Base-by-base conservation (phyloP, 2,797 vertebrate genomes). In the Nyctalus aviator region DNA sequence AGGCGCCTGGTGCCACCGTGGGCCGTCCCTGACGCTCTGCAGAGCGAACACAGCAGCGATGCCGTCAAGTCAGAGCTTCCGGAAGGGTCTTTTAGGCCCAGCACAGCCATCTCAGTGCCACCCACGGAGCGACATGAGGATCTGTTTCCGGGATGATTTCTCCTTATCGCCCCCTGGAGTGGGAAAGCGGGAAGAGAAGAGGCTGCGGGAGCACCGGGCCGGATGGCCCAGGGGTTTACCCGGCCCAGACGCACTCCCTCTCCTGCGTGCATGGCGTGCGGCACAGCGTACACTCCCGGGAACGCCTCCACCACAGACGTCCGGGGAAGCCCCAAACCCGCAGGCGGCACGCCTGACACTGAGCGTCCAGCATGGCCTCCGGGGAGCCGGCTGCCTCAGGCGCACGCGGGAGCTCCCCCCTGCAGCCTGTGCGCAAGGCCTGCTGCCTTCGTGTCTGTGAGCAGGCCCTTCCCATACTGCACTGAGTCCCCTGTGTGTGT, bases 351-450 rank as follows among this genome's bases (percentile, higher is more conserved):
- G 20, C 7, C 11, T 9, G 6, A 10, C 27, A 25, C 23, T 20
- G 3, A 25, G 69, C 1, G 1, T 0, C 11, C n/a, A 75, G 78
- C 14, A 0, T 1, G 4, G 27, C 27, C 6, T 48, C n/a, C 2
- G 0, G 0, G 6, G 3, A 48, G 37, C 27, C 3, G 6, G 30
- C 13, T 8, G 8, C 5, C 0, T 25, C 2, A 21, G 1, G 3
- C 2, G 23, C 1, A 44, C 44, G 44, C 10, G 55, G 55, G 7
- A 0, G 27, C 30, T 48, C 27, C 50, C 10, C 8, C 4, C 2
- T 7, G 20, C 35, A 11, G 12, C 13, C 6, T 1, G 1, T 1
- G 30, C 4, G 2, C 0, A 2, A 71, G 21, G 53, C 25, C 55
- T 62, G 64, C 1, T 8, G 46, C 64, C 35, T 12, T 35, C 48